These are phyloP conservation scores for Muscina levida DNA, from an alignment of 2,888 invertebrate species.

Conservation along the genomic window DNA sequence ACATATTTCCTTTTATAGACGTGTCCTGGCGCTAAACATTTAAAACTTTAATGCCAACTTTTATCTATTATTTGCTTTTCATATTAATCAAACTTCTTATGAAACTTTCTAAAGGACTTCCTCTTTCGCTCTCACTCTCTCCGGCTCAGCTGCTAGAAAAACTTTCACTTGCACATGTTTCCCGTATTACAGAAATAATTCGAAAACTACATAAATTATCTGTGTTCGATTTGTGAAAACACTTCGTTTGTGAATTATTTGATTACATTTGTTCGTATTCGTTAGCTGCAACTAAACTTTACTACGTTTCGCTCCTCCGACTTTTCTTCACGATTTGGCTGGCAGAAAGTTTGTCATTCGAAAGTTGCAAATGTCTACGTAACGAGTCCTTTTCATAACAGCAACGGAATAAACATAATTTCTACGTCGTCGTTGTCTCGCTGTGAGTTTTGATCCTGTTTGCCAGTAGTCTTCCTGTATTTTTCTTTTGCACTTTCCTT, in stretches of 20 bases:
- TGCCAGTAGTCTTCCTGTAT: background rate
- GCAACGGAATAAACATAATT: constrained; percentile 24
- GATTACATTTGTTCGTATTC: constrained; percentile 21
- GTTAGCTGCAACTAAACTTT: background rate
- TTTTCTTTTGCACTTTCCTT: too few species aligned
- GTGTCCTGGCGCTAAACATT: too few species aligned
- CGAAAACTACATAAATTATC: constrained; percentile 34
- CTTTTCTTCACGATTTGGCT: background rate
- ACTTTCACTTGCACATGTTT: constrained; percentile 23
- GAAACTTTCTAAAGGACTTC: too few species aligned
- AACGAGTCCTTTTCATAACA: constrained; percentile 40
- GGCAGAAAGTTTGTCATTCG: background rate
- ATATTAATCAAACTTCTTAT: too few species aligned
- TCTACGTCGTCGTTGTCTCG: background rate
- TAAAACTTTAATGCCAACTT: too few species aligned
- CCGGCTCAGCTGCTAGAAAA: too few species aligned
- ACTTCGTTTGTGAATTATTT: constrained; percentile 25
- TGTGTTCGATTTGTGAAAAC: background rate
- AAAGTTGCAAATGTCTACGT: constrained; percentile 29
- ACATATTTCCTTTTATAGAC: too few species aligned
- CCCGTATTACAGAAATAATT: constrained; percentile 8
- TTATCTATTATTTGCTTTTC: too few species aligned
- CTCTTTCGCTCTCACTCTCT: too few species aligned
- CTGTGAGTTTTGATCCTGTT: background rate
- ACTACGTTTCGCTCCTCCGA: background rate